Conservation (phyloP, 2,797 vertebrate genomes). For the Sarcophilus harrisii region DNA sequence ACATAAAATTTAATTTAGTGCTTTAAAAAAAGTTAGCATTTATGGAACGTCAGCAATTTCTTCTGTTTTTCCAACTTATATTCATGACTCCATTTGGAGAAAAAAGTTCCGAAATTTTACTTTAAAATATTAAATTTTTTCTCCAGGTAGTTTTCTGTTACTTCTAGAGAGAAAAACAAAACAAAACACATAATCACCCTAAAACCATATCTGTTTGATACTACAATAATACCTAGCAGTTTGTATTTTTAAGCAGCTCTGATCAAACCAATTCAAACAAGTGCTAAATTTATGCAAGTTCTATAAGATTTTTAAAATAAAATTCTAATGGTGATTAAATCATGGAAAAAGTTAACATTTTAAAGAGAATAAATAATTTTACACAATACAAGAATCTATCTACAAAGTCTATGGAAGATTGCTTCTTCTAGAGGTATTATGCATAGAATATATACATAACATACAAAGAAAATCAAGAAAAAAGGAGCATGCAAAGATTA, state of each 20-base stretch:
- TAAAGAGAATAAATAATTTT: neutral
- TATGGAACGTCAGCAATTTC: neutral
- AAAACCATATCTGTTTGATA: neutral
- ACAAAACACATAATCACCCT: neutral
- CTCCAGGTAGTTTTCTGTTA: neutral
- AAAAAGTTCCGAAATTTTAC: neutral
- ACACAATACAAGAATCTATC: neutral
- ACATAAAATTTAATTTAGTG: slow-evolving; percentile 3
- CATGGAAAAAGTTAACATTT: neutral
- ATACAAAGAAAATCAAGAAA: neutral
- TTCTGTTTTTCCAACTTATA: neutral
- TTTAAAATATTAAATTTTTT: neutral
- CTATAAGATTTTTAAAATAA: neutral
- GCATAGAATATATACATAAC: too few relatives aligned
- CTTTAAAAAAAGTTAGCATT: neutral
- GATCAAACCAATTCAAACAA: neutral
- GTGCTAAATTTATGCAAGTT: neutral
- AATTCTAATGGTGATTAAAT: neutral
- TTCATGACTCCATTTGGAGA: neutral
- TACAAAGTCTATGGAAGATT: neutral
- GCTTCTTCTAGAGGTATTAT: neutral
- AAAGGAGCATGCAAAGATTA: neutral
- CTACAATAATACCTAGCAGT: neutral
- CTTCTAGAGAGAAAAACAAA: neutral
- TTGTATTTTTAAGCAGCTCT: neutral